Evolutionary conservation across 2,888 invertebrate genomes (phyloP).

Genomic region (Heterodera filipjevi): DNA sequence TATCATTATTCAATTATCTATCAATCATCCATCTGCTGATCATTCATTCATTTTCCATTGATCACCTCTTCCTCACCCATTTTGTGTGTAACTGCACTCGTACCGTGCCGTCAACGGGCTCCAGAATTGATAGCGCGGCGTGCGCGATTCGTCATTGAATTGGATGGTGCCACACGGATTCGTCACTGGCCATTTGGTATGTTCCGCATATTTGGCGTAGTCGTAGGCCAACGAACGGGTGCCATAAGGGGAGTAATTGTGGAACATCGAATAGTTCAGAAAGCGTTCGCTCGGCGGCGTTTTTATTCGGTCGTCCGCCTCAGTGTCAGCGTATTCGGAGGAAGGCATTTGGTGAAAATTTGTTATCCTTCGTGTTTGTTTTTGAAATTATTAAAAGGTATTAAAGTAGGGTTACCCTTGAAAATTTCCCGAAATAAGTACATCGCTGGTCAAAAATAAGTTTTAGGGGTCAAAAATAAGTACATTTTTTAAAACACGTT

Average conservation of each 20-base stretch:
- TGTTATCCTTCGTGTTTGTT: neutral
- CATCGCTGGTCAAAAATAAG: too few species aligned
- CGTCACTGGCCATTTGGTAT: neutral
- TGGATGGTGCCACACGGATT: slow-evolving; percentile 4
- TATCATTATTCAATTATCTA: too few species aligned
- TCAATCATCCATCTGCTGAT: too few species aligned
- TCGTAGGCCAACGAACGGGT: slow-evolving; percentile 3
- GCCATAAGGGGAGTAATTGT: neutral
- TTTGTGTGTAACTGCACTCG: slow-evolving; percentile 6
- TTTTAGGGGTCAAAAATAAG: too few species aligned
- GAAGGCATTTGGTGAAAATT: neutral
- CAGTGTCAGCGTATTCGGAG: neutral
- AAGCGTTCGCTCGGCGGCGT: slow-evolving; percentile 5
- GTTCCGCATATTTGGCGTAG: neutral
- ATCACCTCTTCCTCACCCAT: neutral
- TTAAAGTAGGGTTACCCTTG: too few species aligned
- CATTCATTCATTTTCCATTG: neutral
- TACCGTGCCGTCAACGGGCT: slow-evolving; percentile 5
- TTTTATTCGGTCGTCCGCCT: neutral
- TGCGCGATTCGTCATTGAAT: neutral
- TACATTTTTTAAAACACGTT: too few species aligned
- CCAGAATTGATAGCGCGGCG: neutral
- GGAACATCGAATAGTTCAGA: slow-evolving; percentile 6
- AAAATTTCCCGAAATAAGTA: too few species aligned
- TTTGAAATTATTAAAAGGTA: neutral